A percentile compares a stretch with the other conserved stretches of the same genome.
Evolutionary conservation across 53 echinoderm and acorn worm genomes (phyloP).

Genomic region (Paracentrotus lividus): DNA sequence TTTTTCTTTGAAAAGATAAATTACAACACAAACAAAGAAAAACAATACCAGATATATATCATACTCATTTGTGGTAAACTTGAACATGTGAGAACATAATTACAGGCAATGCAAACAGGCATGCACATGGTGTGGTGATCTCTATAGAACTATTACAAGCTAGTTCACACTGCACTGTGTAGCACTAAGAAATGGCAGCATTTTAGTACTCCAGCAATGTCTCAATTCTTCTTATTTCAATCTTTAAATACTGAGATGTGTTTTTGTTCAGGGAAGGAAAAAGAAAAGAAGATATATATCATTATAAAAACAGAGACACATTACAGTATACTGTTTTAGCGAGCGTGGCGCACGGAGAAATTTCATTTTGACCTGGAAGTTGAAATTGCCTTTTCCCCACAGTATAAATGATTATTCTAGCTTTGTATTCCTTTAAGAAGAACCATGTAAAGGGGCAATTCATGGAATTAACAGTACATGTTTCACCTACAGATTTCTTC

Average conservation of each 20-base stretch:
- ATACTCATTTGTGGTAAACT: not conserved
- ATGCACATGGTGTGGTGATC: not conserved
- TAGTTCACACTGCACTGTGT: slow-evolving; percentile 10
- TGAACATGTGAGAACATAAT: not conserved
- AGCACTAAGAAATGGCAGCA: slow-evolving; percentile 32
- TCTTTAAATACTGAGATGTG: slow-evolving; percentile 65
- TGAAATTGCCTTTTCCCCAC: too few relatives aligned
- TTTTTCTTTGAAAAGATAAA: not conserved
- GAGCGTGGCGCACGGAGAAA: too few relatives aligned
- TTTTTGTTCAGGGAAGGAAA: slow-evolving; percentile 6
- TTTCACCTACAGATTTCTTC: too few relatives aligned
- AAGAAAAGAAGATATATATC: not conserved
- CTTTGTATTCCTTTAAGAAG: too few relatives aligned
- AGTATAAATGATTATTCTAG: too few relatives aligned
- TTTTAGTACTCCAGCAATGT: slow-evolving; percentile 48
- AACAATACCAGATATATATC: not conserved
- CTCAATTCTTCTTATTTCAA: not conserved
- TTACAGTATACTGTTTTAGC: not conserved
- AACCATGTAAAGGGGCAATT: too few relatives aligned
- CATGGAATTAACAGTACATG: too few relatives aligned
- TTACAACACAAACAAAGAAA: not conserved
- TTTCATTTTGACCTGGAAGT: too few relatives aligned
- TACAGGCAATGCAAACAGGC: not conserved
- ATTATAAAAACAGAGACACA: not conserved
- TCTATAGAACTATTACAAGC: not conserved